Evolutionary conservation across 1,140 invertebrate genomes (phyloP).

Genomic region (Bombus affinis): DNA sequence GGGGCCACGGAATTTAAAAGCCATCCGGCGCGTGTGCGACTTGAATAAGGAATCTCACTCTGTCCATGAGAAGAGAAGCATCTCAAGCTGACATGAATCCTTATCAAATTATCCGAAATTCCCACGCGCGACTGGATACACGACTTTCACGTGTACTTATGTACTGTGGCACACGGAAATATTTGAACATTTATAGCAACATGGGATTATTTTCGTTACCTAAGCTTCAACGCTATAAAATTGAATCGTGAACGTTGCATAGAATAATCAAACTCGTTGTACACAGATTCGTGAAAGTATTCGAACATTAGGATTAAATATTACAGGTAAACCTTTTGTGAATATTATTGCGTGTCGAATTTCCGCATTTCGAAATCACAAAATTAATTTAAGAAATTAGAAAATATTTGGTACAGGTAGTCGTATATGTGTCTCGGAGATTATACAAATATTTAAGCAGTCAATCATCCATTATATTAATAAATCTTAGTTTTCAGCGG

Average conservation of each 20-base stretch:
- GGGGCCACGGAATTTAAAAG: constrained; percentile 58
- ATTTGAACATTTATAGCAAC: neutral
- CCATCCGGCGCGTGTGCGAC: constrained; percentile 49
- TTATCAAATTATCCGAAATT: constrained; percentile 69
- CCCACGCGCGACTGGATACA: constrained; percentile 52
- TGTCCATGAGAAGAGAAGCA: constrained; percentile 20
- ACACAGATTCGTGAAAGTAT: too few species aligned
- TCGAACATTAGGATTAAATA: too few species aligned
- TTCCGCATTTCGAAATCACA: too few species aligned
- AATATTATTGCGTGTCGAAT: too few species aligned
- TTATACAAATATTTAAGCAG: too few species aligned
- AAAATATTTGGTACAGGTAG: too few species aligned
- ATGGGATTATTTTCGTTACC: too few species aligned
- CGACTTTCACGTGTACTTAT: neutral
- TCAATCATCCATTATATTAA: too few species aligned
- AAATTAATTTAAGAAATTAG: too few species aligned
- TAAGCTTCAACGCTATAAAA: neutral
- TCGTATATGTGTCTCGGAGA: too few species aligned
- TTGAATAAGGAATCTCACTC: constrained; percentile 62
- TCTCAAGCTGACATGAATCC: constrained; percentile 50
- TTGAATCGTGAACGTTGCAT: neutral
- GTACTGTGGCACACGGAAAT: neutral
- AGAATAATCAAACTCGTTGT: neutral
- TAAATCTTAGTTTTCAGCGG: too few species aligned
- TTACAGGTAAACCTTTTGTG: too few species aligned